Base-by-base conservation (phyloP, 1,140 invertebrate species). In the Macrotrachela quadricornifera region DNA sequence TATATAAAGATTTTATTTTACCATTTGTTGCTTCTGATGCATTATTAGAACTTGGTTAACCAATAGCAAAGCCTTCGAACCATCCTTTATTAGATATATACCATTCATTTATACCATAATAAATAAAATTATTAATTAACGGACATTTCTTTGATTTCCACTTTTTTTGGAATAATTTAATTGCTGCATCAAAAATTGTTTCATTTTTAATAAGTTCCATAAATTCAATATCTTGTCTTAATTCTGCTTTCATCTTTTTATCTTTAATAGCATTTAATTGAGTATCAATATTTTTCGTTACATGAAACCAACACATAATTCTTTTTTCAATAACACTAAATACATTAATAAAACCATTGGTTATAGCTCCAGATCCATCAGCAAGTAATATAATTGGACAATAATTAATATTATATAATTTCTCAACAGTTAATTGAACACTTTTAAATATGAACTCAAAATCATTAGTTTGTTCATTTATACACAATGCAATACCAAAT, bases 231-330 rank as follows among this genome's bases (percentile, higher is more conserved):
- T 45, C 43, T 45, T 15, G 18, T 45, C 16, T 45, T 17, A 45
- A 17, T 45, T 15, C 43, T 17, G 16, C 18, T 18, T 18, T 45
- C 15, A 18, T 45, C 43, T 17, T n/a, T n/a, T n/a, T n/a, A n/a
- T n/a, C n/a, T n/a, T n/a, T n/a, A n/a, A n/a, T n/a, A n/a, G n/a
- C n/a, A n/a, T n/a, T n/a, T n/a, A n/a, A n/a, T n/a, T n/a, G n/a
- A n/a, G n/a, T n/a, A n/a, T n/a, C n/a, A n/a, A n/a, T n/a, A n/a
- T n/a, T n/a, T n/a, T n/a, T n/a, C n/a, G n/a, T n/a, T n/a, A 50
- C 49, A 43, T 50, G 49, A 43, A 18, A 40, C 49, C 49, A 50
- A 36, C 49, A 50, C 30, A 50, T 41, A 36, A 50, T 50, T 30
- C 41, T 17, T 50, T 50, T 50, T 43, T 50, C 49, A 10, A 43